Evolutionary conservation across 2,797 vertebrate species (phyloP).

Genomic region (Hipposideros larvatus): DNA sequence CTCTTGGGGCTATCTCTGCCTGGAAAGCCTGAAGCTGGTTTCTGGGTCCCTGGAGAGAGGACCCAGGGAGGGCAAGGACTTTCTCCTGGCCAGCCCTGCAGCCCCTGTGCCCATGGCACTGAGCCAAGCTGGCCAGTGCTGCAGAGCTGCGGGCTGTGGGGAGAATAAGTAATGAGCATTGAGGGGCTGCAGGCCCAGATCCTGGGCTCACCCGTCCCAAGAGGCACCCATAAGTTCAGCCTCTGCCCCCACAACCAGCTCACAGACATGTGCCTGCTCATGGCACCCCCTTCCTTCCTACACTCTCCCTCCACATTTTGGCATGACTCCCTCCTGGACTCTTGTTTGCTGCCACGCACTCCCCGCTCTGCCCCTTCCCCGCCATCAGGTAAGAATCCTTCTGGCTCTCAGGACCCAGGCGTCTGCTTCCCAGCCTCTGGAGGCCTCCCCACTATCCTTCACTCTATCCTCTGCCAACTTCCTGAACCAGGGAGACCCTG

Average conservation of each 20-base stretch:
- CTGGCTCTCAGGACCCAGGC: background rate
- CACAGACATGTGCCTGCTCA: background rate
- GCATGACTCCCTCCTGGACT: background rate
- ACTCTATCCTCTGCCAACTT: background rate
- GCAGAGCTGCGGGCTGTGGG: slow-evolving; percentile 61
- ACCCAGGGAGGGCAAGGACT: background rate
- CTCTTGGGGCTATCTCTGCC: background rate
- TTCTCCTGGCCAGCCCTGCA: background rate
- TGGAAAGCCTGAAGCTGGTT: background rate
- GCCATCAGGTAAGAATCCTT: background rate
- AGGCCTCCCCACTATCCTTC: background rate
- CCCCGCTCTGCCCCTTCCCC: background rate
- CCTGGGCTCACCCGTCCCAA: background rate
- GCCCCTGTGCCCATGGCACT: background rate
- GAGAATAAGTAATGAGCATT: slow-evolving; percentile 64
- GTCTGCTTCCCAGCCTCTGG: background rate
- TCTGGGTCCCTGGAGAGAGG: slow-evolving; percentile 46
- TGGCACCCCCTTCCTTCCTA: background rate
- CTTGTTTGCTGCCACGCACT: background rate
- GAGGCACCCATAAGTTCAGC: background rate
- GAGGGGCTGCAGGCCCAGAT: slow-evolving; percentile 45
- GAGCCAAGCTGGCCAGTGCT: slow-evolving; percentile 56
- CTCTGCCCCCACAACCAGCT: background rate
- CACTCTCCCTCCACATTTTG: background rate
- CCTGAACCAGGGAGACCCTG: background rate